A percentile compares a stretch with the other conserved stretches of the same genome.
These are phyloP conservation scores for Vulpes vulpes DNA, from an alignment of 2,113 vertebrate genomes.

Conservation along the genomic window DNA sequence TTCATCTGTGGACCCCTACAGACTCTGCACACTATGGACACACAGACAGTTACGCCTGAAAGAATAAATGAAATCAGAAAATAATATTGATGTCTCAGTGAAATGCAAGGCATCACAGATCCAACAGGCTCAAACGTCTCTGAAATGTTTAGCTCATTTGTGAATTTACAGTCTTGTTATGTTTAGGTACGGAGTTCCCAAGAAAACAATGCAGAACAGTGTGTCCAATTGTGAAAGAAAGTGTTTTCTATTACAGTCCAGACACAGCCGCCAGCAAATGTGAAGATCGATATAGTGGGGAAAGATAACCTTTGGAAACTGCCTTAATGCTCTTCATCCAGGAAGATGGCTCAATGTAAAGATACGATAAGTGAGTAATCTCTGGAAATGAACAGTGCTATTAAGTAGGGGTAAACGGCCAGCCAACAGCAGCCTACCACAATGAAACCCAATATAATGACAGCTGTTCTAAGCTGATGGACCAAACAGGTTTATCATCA, in stretches of 20 bases:
- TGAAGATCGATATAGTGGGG: constrained; percentile 44
- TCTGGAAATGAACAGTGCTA: constrained; percentile 83
- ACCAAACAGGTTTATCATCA: constrained; percentile 85
- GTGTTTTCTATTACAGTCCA: constrained; percentile 60
- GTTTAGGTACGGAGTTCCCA: constrained; percentile 3
- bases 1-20: not conserved
- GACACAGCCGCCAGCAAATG: constrained; percentile 21
- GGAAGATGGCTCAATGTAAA: constrained; percentile 78
- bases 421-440: constrained; percentile 72
- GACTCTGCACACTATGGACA: not conserved
- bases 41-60: not conserved
- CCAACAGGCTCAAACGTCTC: not conserved
- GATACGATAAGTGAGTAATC: constrained; percentile 79
- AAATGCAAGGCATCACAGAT: not conserved
- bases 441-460: constrained; percentile 80
- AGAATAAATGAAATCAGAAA: constrained; percentile 19
- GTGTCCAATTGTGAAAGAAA: not conserved
- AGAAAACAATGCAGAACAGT: not conserved
- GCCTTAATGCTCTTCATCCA: constrained; percentile 66
- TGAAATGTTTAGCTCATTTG: not conserved
- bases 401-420: constrained; percentile 84
- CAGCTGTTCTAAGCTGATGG: constrained; percentile 84
- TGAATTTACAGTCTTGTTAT: not conserved
- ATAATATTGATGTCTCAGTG: not conserved
- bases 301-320: constrained; percentile 77